Evolutionary conservation across 1,140 invertebrate species (phyloP), one percentile per base, ranked within the genome.

Genomic region (Zaprionus camerounensis): DNA sequence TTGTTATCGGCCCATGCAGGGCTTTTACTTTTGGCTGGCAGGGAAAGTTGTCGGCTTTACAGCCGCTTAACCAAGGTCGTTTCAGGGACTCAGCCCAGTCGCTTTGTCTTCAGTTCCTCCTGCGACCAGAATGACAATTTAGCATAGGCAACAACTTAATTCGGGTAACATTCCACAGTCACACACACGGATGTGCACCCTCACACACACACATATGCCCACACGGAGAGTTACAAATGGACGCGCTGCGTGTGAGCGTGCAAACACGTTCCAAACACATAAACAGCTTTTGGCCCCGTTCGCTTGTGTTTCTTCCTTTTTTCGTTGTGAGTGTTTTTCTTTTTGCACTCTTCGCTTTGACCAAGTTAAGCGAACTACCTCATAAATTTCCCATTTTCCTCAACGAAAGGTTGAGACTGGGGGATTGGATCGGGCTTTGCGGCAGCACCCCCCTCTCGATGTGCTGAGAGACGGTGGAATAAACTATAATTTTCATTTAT

Each of bases 231-330:
- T 74, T 75, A 78, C 65, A 88, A 77, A 80, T 73, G 74, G 55
- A 64, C 28, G 57, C 62, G 62, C 71, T 71, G 76, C 63, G 82
- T 86, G 83, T 78, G 46, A 82, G 58, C 65, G 81, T 71, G 61
- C 65, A 56, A 77, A 86, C 82, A 87, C 83, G 83, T 87, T 80
- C 69, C 17, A 87, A 87, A 71, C 81, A 84, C 84, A 87, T 87
- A 88, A 88, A 88, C 78, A 88, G 85, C 84, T 76, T 81, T 87
- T 87, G 71, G 79, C 70, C 59, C 53, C 17, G 34, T 55, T 41
- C 51, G 2, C 12, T n/a, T 28, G 22, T 31, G 12, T 24, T 9
- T 51, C 22, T 17, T 17, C 34, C 12, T 20, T 55, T 51, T 51
- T 58, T 64, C 44, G 38, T 9, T 36, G 11, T 51, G 13, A 61